Conservation (phyloP, 2,888 invertebrate species). For the Ochropleura plecta region DNA sequence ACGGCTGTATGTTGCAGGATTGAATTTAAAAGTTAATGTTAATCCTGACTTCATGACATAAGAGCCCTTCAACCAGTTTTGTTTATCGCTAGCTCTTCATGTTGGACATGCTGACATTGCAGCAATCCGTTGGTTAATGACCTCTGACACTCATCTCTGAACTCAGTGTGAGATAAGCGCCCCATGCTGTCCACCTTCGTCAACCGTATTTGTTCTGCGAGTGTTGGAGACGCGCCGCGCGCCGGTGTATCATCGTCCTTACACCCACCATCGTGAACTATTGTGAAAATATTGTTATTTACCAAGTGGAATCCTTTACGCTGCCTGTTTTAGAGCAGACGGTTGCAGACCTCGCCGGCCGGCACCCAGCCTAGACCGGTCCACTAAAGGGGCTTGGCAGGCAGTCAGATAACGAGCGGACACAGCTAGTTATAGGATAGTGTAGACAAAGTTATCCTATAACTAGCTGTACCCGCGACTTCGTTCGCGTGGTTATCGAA, state of each 20-base stretch:
- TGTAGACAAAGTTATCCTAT: no score
- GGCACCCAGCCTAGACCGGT: no score
- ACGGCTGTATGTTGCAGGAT: not conserved
- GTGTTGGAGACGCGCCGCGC: constrained; percentile 15
- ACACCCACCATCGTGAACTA: constrained; percentile 10
- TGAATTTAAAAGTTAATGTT: not conserved
- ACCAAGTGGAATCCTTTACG: constrained; percentile 5
- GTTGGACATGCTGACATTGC: not conserved
- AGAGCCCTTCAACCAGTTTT: not conserved
- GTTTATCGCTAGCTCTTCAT: not conserved
- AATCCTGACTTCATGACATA: not conserved
- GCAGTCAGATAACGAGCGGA: no score
- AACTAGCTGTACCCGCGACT: no score
- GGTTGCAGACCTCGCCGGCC: not conserved
- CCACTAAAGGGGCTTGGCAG: not conserved
- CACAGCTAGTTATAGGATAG: no score
- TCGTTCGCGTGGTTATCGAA: no score
- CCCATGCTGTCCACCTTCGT: constrained; percentile 21
- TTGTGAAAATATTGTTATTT: constrained; percentile 33
- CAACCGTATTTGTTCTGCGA: constrained; percentile 1
- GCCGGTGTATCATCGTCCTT: not conserved
- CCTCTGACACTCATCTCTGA: not conserved
- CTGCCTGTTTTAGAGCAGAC: constrained; percentile 10
- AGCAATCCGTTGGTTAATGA: constrained; percentile 2
- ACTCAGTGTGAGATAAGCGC: not conserved